Evolutionary conservation across 2,888 invertebrate genomes (phyloP), one percentile per base, ranked within the genome.

Genomic region (Trichogramma evanescens): DNA sequence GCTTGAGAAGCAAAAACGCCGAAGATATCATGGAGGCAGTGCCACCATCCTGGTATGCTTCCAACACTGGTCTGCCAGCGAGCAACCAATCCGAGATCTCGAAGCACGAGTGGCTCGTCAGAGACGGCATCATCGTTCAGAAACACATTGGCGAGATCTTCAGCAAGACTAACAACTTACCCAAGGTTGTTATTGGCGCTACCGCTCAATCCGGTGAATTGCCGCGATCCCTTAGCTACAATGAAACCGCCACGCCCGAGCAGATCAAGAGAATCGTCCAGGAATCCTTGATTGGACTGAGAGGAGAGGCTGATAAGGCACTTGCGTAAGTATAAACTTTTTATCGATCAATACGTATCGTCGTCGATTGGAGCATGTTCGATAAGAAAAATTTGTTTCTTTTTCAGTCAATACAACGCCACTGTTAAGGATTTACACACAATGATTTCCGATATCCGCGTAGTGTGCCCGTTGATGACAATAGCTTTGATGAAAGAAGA

Each of bases 381-480:
- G 26, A 26, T 26, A 26, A 26, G 26, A 26, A 26, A 26, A 26
- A 26, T 26, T 26, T 26, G 2, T 26, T 26, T 26, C 3, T 42
- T 56, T 69, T 61, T 4, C 66, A 74, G 75, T 43, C 81, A 84
- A 64, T 89, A 90, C 72, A 87, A 88, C 65, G 80, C 84, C 58
- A 89, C 80, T 1, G 86, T 82, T 62, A 80, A 82, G 61, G 89
- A 89, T 41, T 78, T 91, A 50, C 84, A 85, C 10, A 80, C 86
- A 54, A 83, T 92, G 82, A 87, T 91, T 40, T 88, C 91, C 0
- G 88, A 91, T 66, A 85, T 92, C 39, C 84, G 91, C 57, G 89
- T 88, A 2, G 81, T 90, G 52, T 93, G 93, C 71, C 93, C 93
- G 1, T 76, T 93, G 58, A 80, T 88, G 50, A 83, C 84, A 8